Base-by-base conservation (phyloP, 2,888 invertebrate species). In the Metopia argyrocephala region DNA sequence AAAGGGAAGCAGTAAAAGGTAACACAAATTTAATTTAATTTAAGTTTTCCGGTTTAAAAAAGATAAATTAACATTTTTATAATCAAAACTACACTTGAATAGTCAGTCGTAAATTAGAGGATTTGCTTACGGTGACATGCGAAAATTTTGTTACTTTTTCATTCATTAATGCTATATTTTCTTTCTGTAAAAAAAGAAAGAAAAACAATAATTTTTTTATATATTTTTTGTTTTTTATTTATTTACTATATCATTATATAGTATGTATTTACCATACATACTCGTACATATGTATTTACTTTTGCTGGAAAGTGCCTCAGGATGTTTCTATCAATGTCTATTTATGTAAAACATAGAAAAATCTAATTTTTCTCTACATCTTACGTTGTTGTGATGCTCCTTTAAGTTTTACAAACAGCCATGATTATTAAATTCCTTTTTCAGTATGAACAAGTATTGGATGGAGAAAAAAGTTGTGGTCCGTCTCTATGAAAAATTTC, bases 281-380 rank as follows among this genome's bases (percentile, higher is more conserved):
- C n/a, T n/a, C n/a, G n/a, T n/a, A n/a, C n/a, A n/a, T n/a, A n/a
- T n/a, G n/a, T n/a, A n/a, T n/a, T n/a, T n/a, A n/a, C n/a, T n/a
- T 66, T 84, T 86, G 25, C 52, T 62, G 65, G 31, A 61, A 78
- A 45, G 66, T 20, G 76, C 64, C 50, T 45, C 23, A 50, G 27
- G 65, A 76, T 76, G 79, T 76, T 81, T 1, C 76, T 45, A 69
- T 52, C 64, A 68, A 73, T 76, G 80, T 76, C 56, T 73, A 68
- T 87, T 86, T 87, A 87, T 87, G 80, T 81, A 81, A 81, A 81
- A 81, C 81, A 81, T 70, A 65, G 78, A 78, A 74, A 81, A 81
- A 78, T 78, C 81, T 78, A 81, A 74, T 81, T 81, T 81, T 74
- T 74, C 38, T 45, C 65, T 54, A 74, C 59, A 70, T 70, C 61